Evolutionary conservation across 2,888 invertebrate genomes (phyloP), one percentile per base, ranked within the genome.

Genomic region (Phrixothrix hirtus): DNA sequence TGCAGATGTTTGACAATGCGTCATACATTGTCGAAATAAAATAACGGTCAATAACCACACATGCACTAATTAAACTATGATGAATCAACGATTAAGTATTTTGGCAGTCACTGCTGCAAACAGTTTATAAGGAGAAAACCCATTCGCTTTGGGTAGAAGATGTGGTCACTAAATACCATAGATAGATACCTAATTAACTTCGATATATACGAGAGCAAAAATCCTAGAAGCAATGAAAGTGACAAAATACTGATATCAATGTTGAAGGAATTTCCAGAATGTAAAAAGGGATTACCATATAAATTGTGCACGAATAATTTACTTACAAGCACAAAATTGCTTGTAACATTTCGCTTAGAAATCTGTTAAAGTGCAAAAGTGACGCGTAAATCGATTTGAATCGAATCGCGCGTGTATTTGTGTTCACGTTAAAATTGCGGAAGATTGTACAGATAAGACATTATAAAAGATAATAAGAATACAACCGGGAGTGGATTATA

Each of bases 71-170:
- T 38, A 26, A 38, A 25, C 12, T 27, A 58, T 49, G 68, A 70
- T 55, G 64, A 70, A 53, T 52, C 53, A 11, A 66, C 69, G 61
- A 49, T 68, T 2, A 56, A 60, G 32, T 69, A 71, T 56, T 69
- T 58, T 58, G 64, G 64, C 1, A 37, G 52, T 25, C 65, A 68
- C 55, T 32, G 60, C 9, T 66, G 60, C 35, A 69, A 70, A 29
- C 67, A 68, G 47, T 69, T 6, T n/a, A n/a, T n/a, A n/a, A 42
- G 61, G 12, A 65, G 67, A 7, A 73, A 72, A 34, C 68, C 67
- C 2, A 70, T 70, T 27, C 44, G 65, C 32, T 69, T 69, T 59
- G 13, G 12, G 7, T 70, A 61, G 38, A 68, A 72, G 57, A 54
- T 65, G 39, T 69, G 69, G 68, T 60, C 55, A 32, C 35, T 67